Evolutionary conservation across 2,113 vertebrate species (phyloP).

Genomic region (Sorex fumeus): DNA sequence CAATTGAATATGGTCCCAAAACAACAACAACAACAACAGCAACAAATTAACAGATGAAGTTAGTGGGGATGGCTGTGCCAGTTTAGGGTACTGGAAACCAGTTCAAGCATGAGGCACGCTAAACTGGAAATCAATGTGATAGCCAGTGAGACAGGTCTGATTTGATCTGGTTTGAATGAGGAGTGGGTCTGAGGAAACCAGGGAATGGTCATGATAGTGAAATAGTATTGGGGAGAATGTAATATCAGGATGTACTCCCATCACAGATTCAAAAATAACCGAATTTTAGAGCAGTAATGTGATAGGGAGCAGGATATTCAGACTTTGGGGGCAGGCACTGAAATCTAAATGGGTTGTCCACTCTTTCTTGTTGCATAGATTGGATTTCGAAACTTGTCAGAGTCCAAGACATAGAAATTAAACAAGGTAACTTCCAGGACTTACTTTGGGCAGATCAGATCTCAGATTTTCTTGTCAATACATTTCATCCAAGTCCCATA

Average conservation of each 20-base stretch:
- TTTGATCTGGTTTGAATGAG: background rate
- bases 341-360: background rate
- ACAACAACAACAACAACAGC: background rate
- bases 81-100: background rate
- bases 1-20: too few species aligned
- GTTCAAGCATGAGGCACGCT: background rate
- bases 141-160: background rate
- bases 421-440: background rate
- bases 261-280: background rate
- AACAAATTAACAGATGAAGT: constrained; percentile 54
- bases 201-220: background rate
- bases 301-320: background rate
- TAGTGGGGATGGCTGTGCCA: background rate
- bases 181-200: background rate
- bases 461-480: background rate
- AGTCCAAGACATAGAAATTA: constrained; percentile 7
- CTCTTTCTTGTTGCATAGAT: background rate
- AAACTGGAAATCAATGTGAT: background rate
- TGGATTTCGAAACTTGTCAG: constrained; percentile 14
- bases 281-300: constrained; percentile 17
- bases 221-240: background rate
- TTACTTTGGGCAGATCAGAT: background rate
- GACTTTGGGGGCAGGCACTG: background rate
- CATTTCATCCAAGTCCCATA: background rate
- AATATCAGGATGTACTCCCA: background rate